Conservation (phyloP, 2,797 vertebrate species). For the Scomberomorus guttatus region DNA sequence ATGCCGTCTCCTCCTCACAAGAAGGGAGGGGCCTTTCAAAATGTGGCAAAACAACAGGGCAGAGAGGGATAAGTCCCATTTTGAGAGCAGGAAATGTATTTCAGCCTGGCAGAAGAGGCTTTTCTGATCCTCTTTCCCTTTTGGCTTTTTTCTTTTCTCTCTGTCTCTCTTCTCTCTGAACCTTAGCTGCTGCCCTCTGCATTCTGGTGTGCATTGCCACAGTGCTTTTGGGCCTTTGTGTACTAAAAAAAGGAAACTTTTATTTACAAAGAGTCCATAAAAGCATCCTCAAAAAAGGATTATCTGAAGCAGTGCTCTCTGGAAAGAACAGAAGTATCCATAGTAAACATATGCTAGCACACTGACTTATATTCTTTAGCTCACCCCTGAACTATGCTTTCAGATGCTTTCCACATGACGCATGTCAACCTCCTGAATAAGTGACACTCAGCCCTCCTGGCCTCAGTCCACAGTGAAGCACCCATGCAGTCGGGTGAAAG, state of each 20-base stretch:
- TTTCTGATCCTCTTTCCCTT: slow-evolving; percentile 61
- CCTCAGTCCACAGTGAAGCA: slow-evolving; percentile 61
- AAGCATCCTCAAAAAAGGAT: slow-evolving; percentile 85
- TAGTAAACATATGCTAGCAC: slow-evolving; percentile 39
- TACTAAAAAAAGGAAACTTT: slow-evolving; percentile 73
- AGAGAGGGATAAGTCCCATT: slow-evolving; percentile 99
- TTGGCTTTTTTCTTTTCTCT: slow-evolving; percentile 64
- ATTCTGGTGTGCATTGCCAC: slow-evolving; percentile 90
- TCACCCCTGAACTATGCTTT: slow-evolving; percentile 41
- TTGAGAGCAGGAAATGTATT: slow-evolving; percentile 87
- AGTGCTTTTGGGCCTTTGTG: slow-evolving; percentile 88
- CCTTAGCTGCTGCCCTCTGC: slow-evolving; percentile 87
- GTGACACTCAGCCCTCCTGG: slow-evolving; percentile 52
- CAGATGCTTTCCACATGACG: slow-evolving; percentile 57
- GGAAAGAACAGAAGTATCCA: slow-evolving; percentile 62
- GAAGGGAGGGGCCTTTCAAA: slow-evolving; percentile 94
- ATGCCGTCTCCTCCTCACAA: slow-evolving; percentile 96
- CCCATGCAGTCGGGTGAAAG: slow-evolving; percentile 44
- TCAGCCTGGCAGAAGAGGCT: slow-evolving; percentile 78
- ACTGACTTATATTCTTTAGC: slow-evolving; percentile 28
- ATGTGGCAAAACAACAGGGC: slow-evolving; percentile 99
- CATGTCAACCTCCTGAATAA: slow-evolving; percentile 65
- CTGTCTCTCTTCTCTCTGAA: slow-evolving; percentile 86
- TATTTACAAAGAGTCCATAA: slow-evolving; percentile 88
- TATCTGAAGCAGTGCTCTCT: slow-evolving; percentile 90